Evolutionary conservation across 2,797 vertebrate genomes (phyloP), one percentile per base, ranked within the genome.

Genomic region (Alca torda): DNA sequence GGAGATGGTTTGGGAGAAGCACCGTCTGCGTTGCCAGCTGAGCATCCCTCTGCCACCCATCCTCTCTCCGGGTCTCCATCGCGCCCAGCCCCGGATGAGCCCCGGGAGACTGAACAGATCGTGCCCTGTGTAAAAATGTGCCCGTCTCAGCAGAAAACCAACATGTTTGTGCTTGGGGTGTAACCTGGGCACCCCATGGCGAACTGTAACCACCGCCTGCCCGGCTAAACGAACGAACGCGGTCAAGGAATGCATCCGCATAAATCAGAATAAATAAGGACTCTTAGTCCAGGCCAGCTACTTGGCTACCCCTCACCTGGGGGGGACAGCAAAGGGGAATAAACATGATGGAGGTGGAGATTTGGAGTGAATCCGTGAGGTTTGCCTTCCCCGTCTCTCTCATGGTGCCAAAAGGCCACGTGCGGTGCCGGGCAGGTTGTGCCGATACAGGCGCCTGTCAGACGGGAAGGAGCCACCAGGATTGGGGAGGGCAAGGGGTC

Each of bases 201-300:
- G 46, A 95, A 93, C 31, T 24, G 54, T 13, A 93, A 56, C 93
- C 95, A 88, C 75, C 33, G 25, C 85, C 74, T 88, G 94, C 92
- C 90, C 51, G 24, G 53, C 94, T 93, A 86, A 96, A 94, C 54
- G 94, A 97, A 95, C 78, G 87, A 95, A 13, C 0, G 3, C 4
- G 82, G 93, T 94, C 96, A 96, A 81, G 91, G 86, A 94, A 96
- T 91, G 54, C 13, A 89, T 97, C 93, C 96, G 74, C 93, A 95
- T 97, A 92, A 11, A 96, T 97, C 73, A 79, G 87, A 92, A 97
- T 97, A 93, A 70, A 95, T 83, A 88, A 96, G 77, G 84, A 24
- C 5, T 30, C 54, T 41, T 15, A 17, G 31, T 21, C 70, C 53
- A 50, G 54, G 19, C 65, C 82, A 72, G 78, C 41, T 57, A 23